Conservation (phyloP, 2,797 vertebrate species). For the Phrynocephalus guinanensis region DNA sequence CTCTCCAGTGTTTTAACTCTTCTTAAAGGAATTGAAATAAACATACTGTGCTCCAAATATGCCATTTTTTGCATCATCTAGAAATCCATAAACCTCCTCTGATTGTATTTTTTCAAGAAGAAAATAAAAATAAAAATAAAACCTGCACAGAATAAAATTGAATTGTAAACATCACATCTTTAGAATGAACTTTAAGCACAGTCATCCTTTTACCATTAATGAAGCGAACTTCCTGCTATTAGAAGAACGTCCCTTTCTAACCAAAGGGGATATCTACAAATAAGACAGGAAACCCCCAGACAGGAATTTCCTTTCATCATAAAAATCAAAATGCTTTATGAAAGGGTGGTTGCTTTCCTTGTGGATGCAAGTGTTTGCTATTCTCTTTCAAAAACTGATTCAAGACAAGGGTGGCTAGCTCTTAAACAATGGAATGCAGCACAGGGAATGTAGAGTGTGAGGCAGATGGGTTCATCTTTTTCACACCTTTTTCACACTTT, state of each 20-base stretch:
- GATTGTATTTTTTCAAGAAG: no score
- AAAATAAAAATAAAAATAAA: no score
- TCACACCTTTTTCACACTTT: not conserved
- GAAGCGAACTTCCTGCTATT: not conserved
- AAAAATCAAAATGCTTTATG: not conserved
- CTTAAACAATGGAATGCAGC: no score
- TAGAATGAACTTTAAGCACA: not conserved
- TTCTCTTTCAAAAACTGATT: constrained; percentile 28
- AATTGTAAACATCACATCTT: not conserved
- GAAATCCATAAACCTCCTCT: no score
- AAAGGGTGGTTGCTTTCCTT: constrained; percentile 16
- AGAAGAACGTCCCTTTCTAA: constrained; percentile 26
- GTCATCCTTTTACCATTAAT: not conserved
- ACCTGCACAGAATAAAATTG: not conserved
- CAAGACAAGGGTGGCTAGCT: no score
- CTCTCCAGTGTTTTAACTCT: not conserved
- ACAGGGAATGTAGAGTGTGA: not conserved
- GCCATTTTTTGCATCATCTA: no score
- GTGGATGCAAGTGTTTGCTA: constrained; percentile 16
- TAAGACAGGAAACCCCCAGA: constrained; percentile 21
- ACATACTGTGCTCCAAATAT: no score
- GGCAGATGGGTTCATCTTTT: not conserved
- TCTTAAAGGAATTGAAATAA: not conserved
- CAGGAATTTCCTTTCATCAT: not conserved
- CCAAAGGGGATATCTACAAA: constrained; percentile 35